Conservation (phyloP, 2,113 vertebrate genomes). For the Parus major region DNA sequence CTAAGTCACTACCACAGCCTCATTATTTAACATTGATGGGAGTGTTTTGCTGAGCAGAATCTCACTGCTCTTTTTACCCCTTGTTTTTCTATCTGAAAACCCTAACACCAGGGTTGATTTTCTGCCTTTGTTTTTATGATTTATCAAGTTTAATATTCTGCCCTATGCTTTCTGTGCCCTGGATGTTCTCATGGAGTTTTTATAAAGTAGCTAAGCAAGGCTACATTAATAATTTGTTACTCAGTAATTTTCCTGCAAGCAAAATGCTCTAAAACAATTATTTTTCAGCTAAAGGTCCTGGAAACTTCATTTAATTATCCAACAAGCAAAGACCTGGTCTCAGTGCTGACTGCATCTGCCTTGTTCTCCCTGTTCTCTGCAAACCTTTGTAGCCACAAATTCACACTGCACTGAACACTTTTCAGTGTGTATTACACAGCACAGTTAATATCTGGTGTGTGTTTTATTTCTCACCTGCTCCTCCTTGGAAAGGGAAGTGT, state of each 20-base stretch:
- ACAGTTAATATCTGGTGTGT: neutral
- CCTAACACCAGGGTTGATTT: neutral
- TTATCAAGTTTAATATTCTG: conserved; percentile 9
- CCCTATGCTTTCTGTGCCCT: neutral
- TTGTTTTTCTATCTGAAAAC: neutral
- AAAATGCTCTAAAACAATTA: conserved; percentile 2
- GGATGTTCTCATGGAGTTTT: neutral
- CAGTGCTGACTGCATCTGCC: neutral
- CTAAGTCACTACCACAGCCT: neutral
- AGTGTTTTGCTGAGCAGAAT: neutral
- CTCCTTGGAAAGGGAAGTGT: neutral
- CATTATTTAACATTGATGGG: neutral
- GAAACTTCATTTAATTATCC: neutral
- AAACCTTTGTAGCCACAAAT: neutral
- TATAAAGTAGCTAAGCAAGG: neutral
- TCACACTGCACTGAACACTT: neutral
- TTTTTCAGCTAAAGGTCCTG: neutral
- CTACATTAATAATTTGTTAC: neutral
- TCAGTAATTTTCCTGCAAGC: conserved; percentile 2
- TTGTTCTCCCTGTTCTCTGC: neutral
- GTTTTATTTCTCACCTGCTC: neutral
- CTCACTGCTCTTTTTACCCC: neutral
- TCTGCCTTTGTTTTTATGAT: neutral
- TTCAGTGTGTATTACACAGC: neutral
- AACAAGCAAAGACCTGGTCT: neutral